These are phyloP conservation scores for Rhingia rostrata DNA, from an alignment of 2,888 invertebrate genomes.

Conservation along the genomic window DNA sequence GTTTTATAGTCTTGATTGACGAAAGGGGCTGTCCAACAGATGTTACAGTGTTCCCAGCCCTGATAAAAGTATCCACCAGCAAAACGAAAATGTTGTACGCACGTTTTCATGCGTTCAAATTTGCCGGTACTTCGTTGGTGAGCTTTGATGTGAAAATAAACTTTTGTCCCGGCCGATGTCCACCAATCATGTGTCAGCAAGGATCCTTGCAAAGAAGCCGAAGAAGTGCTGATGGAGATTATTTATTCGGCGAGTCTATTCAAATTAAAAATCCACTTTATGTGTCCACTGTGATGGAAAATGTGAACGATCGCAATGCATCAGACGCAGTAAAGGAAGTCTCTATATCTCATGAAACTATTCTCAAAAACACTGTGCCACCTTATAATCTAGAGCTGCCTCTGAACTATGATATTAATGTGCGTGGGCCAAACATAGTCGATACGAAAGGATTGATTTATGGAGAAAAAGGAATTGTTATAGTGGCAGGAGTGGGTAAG, in stretches of 20 bases:
- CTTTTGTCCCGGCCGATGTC: conserved; percentile 89
- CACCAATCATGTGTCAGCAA: conserved; percentile 85
- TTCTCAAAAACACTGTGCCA: conserved; percentile 39
- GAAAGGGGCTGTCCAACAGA: conserved; percentile 92
- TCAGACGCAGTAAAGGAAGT: conserved; percentile 14
- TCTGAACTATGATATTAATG: conserved; percentile 85
- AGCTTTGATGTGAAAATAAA: conserved; percentile 92
- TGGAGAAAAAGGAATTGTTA: conserved; percentile 85
- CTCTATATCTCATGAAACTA: conserved; percentile 16
- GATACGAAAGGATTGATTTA: conserved; percentile 84
- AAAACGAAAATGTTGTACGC: conserved; percentile 84
- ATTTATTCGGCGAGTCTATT: conserved; percentile 70
- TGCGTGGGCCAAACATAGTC: conserved; percentile 85
- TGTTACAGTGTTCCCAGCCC: conserved; percentile 83
- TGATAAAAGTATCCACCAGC: conserved; percentile 81
- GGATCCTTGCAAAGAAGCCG: conserved; percentile 68
- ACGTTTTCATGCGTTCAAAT: conserved; percentile 93
- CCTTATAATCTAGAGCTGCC: conserved; percentile 81
- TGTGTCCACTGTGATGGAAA: conserved; percentile 80
- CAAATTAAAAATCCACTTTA: conserved; percentile 80
- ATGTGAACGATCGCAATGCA: conserved; percentile 16
- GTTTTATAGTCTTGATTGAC: conserved; percentile 88
- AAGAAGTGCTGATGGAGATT: conserved; percentile 53
- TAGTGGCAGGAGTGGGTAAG: conserved; percentile 85
- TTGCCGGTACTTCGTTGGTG: conserved; percentile 92